Evolutionary conservation across 1,140 invertebrate species (phyloP), one percentile per base, ranked within the genome.

Genomic region (Arctopsyche grandis): DNA sequence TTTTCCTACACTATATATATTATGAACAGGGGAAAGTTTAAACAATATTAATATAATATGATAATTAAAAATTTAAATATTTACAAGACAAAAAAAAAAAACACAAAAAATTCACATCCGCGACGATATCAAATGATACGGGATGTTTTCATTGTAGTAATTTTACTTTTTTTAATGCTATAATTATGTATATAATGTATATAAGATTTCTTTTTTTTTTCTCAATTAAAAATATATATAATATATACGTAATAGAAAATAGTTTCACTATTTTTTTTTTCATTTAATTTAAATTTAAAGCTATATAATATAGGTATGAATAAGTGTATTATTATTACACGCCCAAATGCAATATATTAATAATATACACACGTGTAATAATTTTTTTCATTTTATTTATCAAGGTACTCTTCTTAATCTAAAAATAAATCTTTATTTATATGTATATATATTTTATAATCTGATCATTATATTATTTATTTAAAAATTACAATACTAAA

Each of bases 181-280:
- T 46, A 46, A 71, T 48, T 44, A 71, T 71, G 69, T 46, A 46
- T 69, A 69, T 66, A 38, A 66, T 69, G 29, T 69, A 69, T 52
- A 69, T 60, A 69, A 66, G 69, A 69, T 77, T 69, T 69, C 26
- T 75, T 60, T 75, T 24, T n/a, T 77, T 58, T 44, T 77, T 74
- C 73, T 77, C 78, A 80, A 79, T 82, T 82, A 74, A 82, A 82
- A 82, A 82, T 82, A 82, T 79, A 82, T 80, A 71, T 77, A 76
- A 78, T 82, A 82, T 82, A 82, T 79, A 82, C 79, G 77, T 78
- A 78, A 79, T 82, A 82, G 81, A 82, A 82, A 82, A 82, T 82
- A 82, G 81, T 82, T 82, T 77, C 60, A 82, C 81, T 82, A 80
- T 80, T 82, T 82, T 79, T 56, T 79, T 77, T 66, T 22, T 38